phyloP scores from a whole-genome alignment of 2,888 invertebrate species.

The Charanyca ferruginea region DNA sequence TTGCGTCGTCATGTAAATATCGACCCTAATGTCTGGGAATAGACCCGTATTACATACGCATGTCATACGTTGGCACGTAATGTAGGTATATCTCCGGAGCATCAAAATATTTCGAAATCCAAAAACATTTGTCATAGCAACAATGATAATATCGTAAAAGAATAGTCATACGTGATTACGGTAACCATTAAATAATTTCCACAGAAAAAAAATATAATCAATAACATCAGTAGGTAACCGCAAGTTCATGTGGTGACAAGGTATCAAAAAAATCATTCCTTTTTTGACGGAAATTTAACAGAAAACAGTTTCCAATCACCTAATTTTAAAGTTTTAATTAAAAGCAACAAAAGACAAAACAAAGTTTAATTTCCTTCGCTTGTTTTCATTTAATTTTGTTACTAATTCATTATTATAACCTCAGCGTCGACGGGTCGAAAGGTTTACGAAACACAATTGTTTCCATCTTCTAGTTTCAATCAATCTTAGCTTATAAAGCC shows the following conservation, averaged over 20 bases:
- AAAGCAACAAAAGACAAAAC: conserved; percentile 40
- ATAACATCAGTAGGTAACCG: background rate
- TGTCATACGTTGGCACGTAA: conserved; percentile 18
- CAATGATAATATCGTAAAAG: conserved; percentile 1
- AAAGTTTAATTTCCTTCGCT: conserved; percentile 36
- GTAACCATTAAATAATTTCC: background rate
- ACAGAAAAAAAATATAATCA: background rate
- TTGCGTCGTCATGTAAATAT: conserved; percentile 63
- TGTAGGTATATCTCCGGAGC: conserved; percentile 16
- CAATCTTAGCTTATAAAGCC: conserved; percentile 44
- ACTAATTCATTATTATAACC: conserved; percentile 53
- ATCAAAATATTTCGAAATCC: conserved; percentile 14
- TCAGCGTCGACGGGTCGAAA: conserved; percentile 21
- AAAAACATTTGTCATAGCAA: conserved; percentile 29
- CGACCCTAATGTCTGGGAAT: conserved; percentile 51
- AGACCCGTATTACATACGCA: conserved; percentile 49
- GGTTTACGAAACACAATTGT: conserved; percentile 41
- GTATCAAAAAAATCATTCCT: background rate
- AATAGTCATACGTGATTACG: background rate
- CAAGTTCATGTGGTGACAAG: too few relatives aligned
- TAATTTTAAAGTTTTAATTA: conserved; percentile 33
- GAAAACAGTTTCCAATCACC: conserved; percentile 36
- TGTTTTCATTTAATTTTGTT: conserved; percentile 54
- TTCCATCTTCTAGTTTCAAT: conserved; percentile 48
- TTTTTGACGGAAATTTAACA: background rate